A percentile compares a stretch with the other conserved stretches of the same genome.
These are phyloP conservation scores for Scopus umbretta DNA, from an alignment of 2,113 vertebrate species.

Conservation along the genomic window DNA sequence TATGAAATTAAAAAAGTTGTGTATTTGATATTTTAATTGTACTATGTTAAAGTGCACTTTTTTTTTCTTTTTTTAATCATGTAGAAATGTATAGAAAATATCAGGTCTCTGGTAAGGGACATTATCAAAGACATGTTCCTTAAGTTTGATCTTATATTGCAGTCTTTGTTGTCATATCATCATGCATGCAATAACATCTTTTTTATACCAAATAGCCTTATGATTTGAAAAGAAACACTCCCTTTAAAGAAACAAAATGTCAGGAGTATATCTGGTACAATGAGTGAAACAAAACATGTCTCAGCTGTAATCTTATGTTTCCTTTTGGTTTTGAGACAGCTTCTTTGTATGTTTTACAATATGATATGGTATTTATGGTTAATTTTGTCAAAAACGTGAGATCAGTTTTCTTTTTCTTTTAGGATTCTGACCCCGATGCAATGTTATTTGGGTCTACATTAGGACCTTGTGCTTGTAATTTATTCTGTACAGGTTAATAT, in stretches of 20 bases:
- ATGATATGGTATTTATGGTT: background rate
- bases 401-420: background rate
- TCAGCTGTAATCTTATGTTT: background rate
- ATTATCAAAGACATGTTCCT: background rate
- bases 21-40: background rate
- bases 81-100: background rate
- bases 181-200: background rate
- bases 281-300: background rate
- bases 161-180: background rate
- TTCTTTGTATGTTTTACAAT: background rate
- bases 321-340: background rate
- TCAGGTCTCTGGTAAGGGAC: background rate
- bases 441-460: too few species aligned
- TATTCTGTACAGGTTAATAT: background rate
- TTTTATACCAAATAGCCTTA: background rate
- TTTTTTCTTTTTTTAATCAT: background rate
- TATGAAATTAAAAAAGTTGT: background rate
- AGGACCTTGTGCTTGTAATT: background rate
- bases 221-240: background rate
- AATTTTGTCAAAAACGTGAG: background rate
- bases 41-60: background rate
- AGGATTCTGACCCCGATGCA: background rate
- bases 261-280: background rate
- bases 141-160: background rate
- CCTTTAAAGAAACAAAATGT: background rate